Percentiles rank a stretch among this genome's conserved stretches.
These are phyloP conservation scores for Trachops cirrhosus DNA, from an alignment of 2,797 vertebrate genomes.

Conservation along the genomic window DNA sequence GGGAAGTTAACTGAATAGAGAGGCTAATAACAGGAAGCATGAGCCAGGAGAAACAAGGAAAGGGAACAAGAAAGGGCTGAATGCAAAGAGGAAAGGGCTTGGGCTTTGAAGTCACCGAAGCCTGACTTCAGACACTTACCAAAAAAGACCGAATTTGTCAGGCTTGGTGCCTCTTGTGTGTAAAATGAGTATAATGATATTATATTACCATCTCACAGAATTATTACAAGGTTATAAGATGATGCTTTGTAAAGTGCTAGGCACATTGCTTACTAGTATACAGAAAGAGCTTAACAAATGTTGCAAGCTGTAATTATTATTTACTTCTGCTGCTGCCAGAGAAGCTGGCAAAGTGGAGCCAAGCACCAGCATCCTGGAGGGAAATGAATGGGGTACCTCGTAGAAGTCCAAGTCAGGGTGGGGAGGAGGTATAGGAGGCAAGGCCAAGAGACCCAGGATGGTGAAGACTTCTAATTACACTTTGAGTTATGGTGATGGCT, in stretches of 20 bases:
- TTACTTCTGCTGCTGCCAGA: not conserved
- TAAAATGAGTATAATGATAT: not conserved
- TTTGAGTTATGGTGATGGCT: not conserved
- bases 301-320: not conserved
- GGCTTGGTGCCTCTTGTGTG: not conserved
- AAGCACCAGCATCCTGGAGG: not conserved
- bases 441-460: not conserved
- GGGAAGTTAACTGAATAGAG: conserved; percentile 32
- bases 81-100: not conserved
- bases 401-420: not conserved
- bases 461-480: not conserved
- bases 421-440: not conserved
- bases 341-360: not conserved
- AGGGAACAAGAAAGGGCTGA: conserved; percentile 22
- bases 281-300: not conserved
- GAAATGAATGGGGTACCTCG: not conserved
- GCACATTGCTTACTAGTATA: not conserved
- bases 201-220: not conserved
- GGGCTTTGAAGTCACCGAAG: conserved; percentile 24
- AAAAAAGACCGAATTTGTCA: not conserved
- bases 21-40: conserved; percentile 8
- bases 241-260: not conserved
- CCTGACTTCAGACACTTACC: conserved; percentile 3
- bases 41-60: conserved; percentile 31
- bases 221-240: not conserved